These are phyloP conservation scores for Lasioglossum baleicum DNA, from an alignment of 1,140 invertebrate species.

Conservation along the genomic window DNA sequence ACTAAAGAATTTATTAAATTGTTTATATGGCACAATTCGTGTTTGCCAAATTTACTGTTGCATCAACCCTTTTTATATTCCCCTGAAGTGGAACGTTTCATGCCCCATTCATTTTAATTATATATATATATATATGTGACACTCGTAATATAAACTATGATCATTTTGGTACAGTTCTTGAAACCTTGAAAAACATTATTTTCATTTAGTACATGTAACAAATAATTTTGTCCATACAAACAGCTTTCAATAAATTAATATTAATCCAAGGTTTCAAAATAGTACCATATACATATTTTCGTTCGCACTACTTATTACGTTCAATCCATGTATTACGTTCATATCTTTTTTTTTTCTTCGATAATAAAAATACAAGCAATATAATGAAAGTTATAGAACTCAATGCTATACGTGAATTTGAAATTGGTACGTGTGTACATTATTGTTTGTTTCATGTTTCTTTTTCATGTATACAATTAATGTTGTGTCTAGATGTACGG, in stretches of 20 bases:
- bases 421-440: constrained; percentile 74
- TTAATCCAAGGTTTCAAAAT: constrained; percentile 66
- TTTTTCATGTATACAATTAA: constrained; percentile 71
- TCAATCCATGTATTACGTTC: constrained; percentile 44
- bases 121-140: constrained; percentile 63
- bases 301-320: constrained; percentile 54
- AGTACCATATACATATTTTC: constrained; percentile 52
- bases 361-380: constrained; percentile 73
- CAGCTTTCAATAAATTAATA: constrained; percentile 62
- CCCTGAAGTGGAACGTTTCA: constrained; percentile 62
- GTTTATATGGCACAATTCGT: constrained; percentile 46
- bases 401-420: constrained; percentile 76
- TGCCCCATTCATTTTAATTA: constrained; percentile 65
- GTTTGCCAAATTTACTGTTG: constrained; percentile 68
- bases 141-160: constrained; percentile 69
- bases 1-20: constrained; percentile 44
- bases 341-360: constrained; percentile 45
- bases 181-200: constrained; percentile 53
- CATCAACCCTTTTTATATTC: constrained; percentile 68
- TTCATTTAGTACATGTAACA: constrained; percentile 28
- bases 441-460: constrained; percentile 67
- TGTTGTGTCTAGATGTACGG: constrained; percentile 69
- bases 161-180: constrained; percentile 55
- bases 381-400: constrained; percentile 76
- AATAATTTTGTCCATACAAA: constrained; percentile 47